Evolutionary conservation across 2,797 vertebrate species (phyloP), one percentile per base, ranked within the genome.

Genomic region (Huso huso): DNA sequence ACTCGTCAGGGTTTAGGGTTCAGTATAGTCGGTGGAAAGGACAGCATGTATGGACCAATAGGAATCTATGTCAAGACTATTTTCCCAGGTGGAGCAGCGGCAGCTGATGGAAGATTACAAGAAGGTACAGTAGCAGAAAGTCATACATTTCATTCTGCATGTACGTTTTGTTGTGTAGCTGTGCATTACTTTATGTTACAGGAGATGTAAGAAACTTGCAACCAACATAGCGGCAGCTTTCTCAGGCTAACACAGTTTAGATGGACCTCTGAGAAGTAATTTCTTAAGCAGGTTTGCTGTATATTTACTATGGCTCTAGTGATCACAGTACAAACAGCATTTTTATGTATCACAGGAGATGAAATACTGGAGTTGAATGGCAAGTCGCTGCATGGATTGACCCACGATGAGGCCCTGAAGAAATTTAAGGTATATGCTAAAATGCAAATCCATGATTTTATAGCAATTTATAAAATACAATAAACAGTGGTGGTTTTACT

Each of bases 41-140:
- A 98, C 88, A 97, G 95, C 78, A 90, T 94, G 79, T 93, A 94
- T 0, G 95, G 95, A 11, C 95, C 94, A 13, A 95, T 98, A 83
- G 95, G 95, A 57, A 97, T 98, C 74, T 98, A 97, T 0, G 94
- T 98, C 18, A 98, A 96, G 83, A 97, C 92, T 58, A 97, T 98
- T 74, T 97, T 96, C 71, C 89, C 93, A 2, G 91, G 91, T 10
- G 95, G 95, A 71, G 93, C 95, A 0, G 95, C 95, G 0, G 94
- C 94, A 1, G 93, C 93, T 3, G 95, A 97, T 63, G 95, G 95
- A 68, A 83, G 95, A 69, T 82, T 98, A 4, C 94, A 93, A 72
- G 94, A 98, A 88, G 95, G 95, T 97, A 71, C 49, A 65, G 23
- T 37, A 37, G 23, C 23, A 37, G 23, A 37, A 37, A 37, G 23